Conservation (phyloP, 2,888 invertebrate genomes). For the Caenorhabditis macrosperma region DNA sequence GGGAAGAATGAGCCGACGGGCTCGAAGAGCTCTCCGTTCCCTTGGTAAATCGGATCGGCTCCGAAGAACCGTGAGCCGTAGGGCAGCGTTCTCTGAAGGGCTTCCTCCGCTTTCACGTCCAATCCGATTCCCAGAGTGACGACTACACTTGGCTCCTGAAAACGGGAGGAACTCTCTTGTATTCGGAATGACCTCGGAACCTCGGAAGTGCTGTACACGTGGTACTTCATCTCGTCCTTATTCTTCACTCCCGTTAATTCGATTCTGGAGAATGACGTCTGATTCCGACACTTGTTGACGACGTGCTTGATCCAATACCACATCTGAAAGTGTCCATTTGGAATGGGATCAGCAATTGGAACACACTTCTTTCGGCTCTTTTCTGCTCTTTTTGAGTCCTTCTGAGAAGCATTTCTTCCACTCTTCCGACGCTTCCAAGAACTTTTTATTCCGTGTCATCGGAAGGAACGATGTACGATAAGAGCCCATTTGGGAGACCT, state of each 20-base stretch:
- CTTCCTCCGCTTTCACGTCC: constrained; percentile 48
- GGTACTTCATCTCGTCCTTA: constrained; percentile 54
- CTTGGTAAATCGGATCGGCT: constrained; percentile 49
- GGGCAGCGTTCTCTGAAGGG: constrained; percentile 27
- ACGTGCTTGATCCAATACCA: constrained; percentile 40
- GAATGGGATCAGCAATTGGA: no score
- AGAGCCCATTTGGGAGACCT: background rate
- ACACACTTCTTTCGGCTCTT: constrained; percentile 42
- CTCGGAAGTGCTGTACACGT: constrained; percentile 35
- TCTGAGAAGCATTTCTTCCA: constrained; percentile 38
- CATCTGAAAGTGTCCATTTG: constrained; percentile 39
- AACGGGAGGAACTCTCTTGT: background rate
- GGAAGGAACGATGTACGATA: constrained; percentile 26
- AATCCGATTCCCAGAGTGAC: constrained; percentile 43
- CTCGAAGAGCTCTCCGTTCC: constrained; percentile 49
- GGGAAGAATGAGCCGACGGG: constrained; percentile 49
- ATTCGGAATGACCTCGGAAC: background rate
- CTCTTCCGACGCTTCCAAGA: constrained; percentile 34
- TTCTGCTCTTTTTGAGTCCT: constrained; percentile 28
- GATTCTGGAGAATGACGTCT: constrained; percentile 39
- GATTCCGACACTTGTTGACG: constrained; percentile 31
- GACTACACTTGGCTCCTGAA: constrained; percentile 22
- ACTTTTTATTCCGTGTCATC: constrained; percentile 21
- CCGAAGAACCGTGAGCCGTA: constrained; percentile 31
- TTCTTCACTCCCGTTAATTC: constrained; percentile 53